These are phyloP conservation scores for Ips typographus DNA, from an alignment of 1,140 invertebrate species.

Conservation along the genomic window DNA sequence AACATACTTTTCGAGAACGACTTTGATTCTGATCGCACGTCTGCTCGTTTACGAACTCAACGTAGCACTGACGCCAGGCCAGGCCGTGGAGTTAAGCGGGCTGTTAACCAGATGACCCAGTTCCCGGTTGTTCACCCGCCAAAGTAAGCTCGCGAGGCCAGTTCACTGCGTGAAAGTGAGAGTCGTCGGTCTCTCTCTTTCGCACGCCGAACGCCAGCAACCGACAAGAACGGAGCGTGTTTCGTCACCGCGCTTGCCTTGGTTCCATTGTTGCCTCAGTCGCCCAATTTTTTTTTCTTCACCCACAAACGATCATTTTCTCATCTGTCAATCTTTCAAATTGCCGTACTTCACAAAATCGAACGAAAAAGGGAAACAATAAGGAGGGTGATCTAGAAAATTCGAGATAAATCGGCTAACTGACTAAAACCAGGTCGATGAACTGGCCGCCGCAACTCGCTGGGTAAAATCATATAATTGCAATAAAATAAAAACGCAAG, in stretches of 20 bases:
- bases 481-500: slow-evolving; percentile 40
- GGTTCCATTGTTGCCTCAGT: slow-evolving; percentile 25
- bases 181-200: slow-evolving; percentile 52
- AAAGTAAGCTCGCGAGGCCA: slow-evolving; percentile 50
- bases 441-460: slow-evolving; percentile 31
- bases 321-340: background rate
- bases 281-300: slow-evolving; percentile 30
- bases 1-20: slow-evolving; percentile 9
- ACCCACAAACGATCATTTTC: slow-evolving; percentile 2
- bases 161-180: slow-evolving; percentile 63
- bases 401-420: slow-evolving; percentile 14
- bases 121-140: slow-evolving; percentile 63
- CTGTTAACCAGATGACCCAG: slow-evolving; percentile 64
- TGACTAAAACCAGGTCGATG: slow-evolving; percentile 21
- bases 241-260: slow-evolving; percentile 41
- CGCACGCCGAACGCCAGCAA: slow-evolving; percentile 7
- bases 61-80: slow-evolving; percentile 53
- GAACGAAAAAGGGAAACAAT: slow-evolving; percentile 1
- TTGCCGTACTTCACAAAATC: background rate
- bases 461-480: slow-evolving; percentile 29
- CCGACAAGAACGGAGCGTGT: slow-evolving; percentile 37
- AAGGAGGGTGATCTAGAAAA: slow-evolving; percentile 6
- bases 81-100: slow-evolving; percentile 52
- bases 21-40: slow-evolving; percentile 35
- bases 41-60: slow-evolving; percentile 45